A percentile compares a stretch with the other conserved stretches of the same genome.
Evolutionary conservation across 2,888 invertebrate genomes (phyloP).

Genomic region (Ophion ventricosus): DNA sequence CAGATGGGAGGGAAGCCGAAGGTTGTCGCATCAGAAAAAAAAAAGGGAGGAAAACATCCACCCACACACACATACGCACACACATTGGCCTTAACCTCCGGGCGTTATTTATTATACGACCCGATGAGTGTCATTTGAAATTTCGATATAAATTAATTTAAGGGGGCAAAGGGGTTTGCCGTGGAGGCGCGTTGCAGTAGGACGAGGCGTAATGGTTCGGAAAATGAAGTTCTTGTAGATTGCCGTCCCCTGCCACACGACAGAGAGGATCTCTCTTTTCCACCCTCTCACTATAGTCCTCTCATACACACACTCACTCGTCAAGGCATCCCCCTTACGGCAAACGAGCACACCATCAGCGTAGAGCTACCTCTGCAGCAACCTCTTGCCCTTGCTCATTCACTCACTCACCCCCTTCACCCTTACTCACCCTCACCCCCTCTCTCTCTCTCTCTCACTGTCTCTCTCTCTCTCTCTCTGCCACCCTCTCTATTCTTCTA

Average conservation of each 20-base stretch:
- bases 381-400: constrained; percentile 72
- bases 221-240: constrained; percentile 82
- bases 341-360: constrained; percentile 56
- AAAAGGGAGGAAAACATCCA: background rate
- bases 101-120: constrained; percentile 78
- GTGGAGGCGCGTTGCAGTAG: constrained; percentile 71
- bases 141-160: constrained; percentile 83
- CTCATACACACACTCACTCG: constrained; percentile 34
- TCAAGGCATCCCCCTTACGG: constrained; percentile 68
- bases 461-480: constrained; percentile 31
- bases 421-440: background rate
- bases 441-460: constrained; percentile 30
- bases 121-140: constrained; percentile 82
- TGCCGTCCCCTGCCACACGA: constrained; percentile 65
- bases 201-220: constrained; percentile 81
- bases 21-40: background rate
- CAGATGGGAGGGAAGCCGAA: no score
- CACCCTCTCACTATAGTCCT: constrained; percentile 26
- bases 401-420: constrained; percentile 51
- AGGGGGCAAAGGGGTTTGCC: constrained; percentile 76
- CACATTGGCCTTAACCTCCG: constrained; percentile 38
- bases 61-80: background rate
- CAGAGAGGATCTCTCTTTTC: constrained; percentile 55
- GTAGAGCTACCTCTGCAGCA: constrained; percentile 62
- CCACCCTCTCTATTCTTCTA: constrained; percentile 25